Conservation (phyloP, 2,797 vertebrate species). For the Euthynnus affinis region DNA sequence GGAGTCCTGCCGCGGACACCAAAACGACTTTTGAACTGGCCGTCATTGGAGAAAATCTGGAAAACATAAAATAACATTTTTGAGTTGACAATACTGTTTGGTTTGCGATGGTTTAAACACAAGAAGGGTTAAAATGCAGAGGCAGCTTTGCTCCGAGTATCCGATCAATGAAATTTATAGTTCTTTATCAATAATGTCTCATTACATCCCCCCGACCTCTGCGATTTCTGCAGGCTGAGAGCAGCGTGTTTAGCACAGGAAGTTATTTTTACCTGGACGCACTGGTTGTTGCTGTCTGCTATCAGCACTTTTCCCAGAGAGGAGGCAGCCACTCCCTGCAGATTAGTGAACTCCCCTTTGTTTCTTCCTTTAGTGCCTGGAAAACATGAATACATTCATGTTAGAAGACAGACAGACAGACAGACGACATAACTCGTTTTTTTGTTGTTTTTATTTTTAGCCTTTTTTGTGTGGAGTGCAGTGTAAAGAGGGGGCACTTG, state of each 20-base stretch:
- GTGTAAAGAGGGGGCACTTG: too few relatives aligned
- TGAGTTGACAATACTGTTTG: neutral
- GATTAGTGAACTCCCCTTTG: conserved; percentile 99
- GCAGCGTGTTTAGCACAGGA: neutral
- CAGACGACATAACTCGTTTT: neutral
- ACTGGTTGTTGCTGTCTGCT: conserved; percentile 99
- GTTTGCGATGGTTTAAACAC: neutral
- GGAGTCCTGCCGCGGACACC: conserved; percentile 95
- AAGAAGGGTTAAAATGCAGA: neutral
- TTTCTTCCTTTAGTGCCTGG: conserved; percentile 98
- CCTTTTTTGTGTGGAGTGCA: too few relatives aligned
- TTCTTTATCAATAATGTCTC: neutral
- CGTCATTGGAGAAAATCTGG: conserved; percentile 97
- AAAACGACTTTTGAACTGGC: conserved; percentile 96
- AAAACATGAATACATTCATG: conserved; percentile 31
- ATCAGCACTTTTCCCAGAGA: conserved; percentile 94
- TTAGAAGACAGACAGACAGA: neutral
- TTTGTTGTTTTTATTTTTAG: too few relatives aligned
- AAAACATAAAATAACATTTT: neutral
- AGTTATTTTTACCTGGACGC: conserved; percentile 92
- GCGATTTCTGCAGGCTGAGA: neutral
- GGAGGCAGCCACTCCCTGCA: conserved; percentile 96
- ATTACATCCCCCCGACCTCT: too few relatives aligned
- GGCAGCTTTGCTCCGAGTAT: neutral
- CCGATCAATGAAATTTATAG: neutral